Base-by-base conservation (phyloP, 2,888 invertebrate species). In the Morpho deidamia region DNA sequence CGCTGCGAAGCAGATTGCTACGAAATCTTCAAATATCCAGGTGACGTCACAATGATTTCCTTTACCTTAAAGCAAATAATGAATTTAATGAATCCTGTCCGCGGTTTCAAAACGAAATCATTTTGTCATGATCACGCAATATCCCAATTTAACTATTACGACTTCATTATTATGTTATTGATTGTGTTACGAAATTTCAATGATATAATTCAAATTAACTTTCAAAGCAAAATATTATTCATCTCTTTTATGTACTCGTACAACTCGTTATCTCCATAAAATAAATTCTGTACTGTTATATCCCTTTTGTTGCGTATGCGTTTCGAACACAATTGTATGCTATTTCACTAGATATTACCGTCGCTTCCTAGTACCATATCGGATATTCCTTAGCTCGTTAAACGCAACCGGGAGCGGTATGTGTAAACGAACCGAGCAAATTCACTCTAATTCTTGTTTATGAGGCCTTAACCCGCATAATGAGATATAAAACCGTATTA, bases 401-500 rank as follows among this genome's bases (percentile, higher is more conserved):
- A 74, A 76, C 67, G 75, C 74, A 67, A 74, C 75, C 78, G 71
- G 78, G 78, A 78, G 81, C 81, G 83, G 84, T 81, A 81, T 84
- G 84, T 87, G 88, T 86, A 86, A 86, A 86, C 87, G 85, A 83
- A 79, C 76, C 75, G 74, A 80, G 75, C 78, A 71, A 74, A 77
- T 79, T 77, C 83, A 83, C 81, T 81, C 81, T 88, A 86, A 88
- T 87, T 83, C 88, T 85, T 80, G 81, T 88, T 88, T 88, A 88
- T 83, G 85, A 81, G 75, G 61, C 75, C 76, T 78, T 53, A 61
- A 56, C 58, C 58, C 39, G 56, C 44, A 58, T 65, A 63, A 64
- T 61, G 58, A 60, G 56, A 55, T 56, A 55, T 60, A 62, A 62
- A 62, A 72, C 75, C 76, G 74, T 78, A 72, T 70, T 74, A 72